Percentiles rank a stretch among this genome's conserved stretches.
Conservation (phyloP, 1,140 invertebrate species). For the Drosophila insularis region DNA sequence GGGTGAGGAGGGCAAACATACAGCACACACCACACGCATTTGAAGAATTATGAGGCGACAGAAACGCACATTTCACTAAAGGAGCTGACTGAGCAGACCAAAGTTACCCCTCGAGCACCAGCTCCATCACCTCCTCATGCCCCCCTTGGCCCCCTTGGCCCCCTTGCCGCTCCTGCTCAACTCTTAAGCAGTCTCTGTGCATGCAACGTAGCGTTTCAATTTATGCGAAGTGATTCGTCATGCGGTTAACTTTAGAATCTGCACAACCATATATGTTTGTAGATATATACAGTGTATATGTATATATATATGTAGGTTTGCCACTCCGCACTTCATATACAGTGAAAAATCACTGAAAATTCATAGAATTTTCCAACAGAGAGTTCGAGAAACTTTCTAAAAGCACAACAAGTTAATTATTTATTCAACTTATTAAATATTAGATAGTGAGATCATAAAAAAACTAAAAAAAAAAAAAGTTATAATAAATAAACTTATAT, state of each 20-base stretch:
- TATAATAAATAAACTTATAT: no score
- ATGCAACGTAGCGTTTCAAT: slow-evolving; percentile 79
- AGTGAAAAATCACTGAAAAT: slow-evolving; percentile 9
- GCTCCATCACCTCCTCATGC: background rate
- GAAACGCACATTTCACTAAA: slow-evolving; percentile 72
- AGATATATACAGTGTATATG: slow-evolving; percentile 20
- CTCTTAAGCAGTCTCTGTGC: slow-evolving; percentile 59
- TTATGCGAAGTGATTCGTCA: slow-evolving; percentile 80
- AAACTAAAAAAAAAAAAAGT: no score
- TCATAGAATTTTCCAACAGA: no score
- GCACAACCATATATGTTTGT: slow-evolving; percentile 49
- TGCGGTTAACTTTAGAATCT: slow-evolving; percentile 79
- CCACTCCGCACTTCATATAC: slow-evolving; percentile 25
- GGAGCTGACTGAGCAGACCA: slow-evolving; percentile 56
- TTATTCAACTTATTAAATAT: no score
- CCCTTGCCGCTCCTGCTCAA: slow-evolving; percentile 20
- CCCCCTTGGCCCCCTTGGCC: no score
- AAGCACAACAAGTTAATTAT: no score
- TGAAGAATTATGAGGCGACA: slow-evolving; percentile 75
- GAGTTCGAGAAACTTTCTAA: no score
- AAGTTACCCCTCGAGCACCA: slow-evolving; percentile 7
- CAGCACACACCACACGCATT: slow-evolving; percentile 67
- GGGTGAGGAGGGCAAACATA: slow-evolving; percentile 10
- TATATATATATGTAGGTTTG: background rate
- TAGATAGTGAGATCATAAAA: no score